Percentiles rank a stretch among this genome's conserved stretches.
phyloP scores from a whole-genome alignment of 53 echinoderm and acorn worm species.

The Luidia sarsii region DNA sequence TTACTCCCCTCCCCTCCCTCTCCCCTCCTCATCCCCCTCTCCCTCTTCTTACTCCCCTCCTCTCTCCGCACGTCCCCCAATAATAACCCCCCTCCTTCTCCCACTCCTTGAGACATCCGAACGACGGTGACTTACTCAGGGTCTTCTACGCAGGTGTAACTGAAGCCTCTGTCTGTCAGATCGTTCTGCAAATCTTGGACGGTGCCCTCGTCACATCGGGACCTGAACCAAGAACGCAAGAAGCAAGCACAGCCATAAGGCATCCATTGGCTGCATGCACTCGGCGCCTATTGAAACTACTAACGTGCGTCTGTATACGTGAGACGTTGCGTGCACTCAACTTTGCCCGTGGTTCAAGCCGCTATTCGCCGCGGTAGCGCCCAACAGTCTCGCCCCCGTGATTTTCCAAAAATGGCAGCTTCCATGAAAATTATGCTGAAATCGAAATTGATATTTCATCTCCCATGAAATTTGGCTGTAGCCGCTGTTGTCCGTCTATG shows the following conservation, averaged over 20 bases:
- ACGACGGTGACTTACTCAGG: neutral
- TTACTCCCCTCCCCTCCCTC: too few relatives aligned
- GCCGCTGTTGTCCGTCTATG: too few relatives aligned
- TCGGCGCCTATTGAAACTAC: neutral
- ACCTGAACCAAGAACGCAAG: neutral
- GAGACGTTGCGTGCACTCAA: neutral
- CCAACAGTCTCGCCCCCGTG: neutral
- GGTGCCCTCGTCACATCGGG: constrained; percentile 2
- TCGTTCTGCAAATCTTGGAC: neutral
- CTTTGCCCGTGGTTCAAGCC: too few relatives aligned
- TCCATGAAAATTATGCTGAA: too few relatives aligned
- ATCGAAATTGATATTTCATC: too few relatives aligned
- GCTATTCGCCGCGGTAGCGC: neutral
- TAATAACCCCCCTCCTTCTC: too few relatives aligned
- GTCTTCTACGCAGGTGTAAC: constrained; percentile 5
- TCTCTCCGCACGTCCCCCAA: too few relatives aligned
- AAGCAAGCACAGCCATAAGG: neutral
- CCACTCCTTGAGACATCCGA: too few relatives aligned
- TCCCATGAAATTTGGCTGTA: too few relatives aligned
- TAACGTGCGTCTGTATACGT: neutral
- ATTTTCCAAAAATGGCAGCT: too few relatives aligned
- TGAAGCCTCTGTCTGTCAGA: neutral
- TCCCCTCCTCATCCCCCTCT: too few relatives aligned
- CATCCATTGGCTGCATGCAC: neutral
- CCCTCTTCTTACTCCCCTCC: too few relatives aligned